A percentile compares a stretch with the other conserved stretches of the same genome.
phyloP scores from a whole-genome alignment of 92 coral and sea anemone species.

The Umimayanthus chanpuru region DNA sequence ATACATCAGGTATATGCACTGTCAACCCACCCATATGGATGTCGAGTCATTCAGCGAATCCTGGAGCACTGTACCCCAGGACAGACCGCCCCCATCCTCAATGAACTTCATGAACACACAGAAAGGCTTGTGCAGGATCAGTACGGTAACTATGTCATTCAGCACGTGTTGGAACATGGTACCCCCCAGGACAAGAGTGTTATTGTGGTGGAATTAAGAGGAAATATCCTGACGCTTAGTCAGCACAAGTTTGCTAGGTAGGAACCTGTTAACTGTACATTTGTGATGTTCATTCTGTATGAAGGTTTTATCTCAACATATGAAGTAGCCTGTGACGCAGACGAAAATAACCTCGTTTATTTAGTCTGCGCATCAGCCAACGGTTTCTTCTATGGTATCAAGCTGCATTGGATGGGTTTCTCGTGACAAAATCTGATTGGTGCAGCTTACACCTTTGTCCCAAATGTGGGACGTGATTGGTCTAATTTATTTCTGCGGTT shows the following conservation, averaged over 20 bases:
- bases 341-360: too few species aligned
- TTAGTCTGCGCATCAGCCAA: too few species aligned
- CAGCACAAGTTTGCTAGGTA: constrained; percentile 99
- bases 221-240: constrained; percentile 83
- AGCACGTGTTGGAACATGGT: constrained; percentile 97
- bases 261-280: background rate
- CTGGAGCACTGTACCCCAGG: constrained; percentile 93
- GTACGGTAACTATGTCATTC: constrained; percentile 98
- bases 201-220: constrained; percentile 91
- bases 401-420: too few species aligned
- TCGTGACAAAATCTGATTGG: too few species aligned
- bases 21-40: constrained; percentile 98
- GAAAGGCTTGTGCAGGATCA: constrained; percentile 98
- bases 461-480: too few species aligned
- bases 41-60: constrained; percentile 97
- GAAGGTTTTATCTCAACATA: background rate
- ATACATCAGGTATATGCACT: constrained; percentile 78
- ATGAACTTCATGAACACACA: constrained; percentile 89
- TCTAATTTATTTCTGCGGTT: too few species aligned
- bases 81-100: constrained; percentile 87
- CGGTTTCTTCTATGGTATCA: too few species aligned
- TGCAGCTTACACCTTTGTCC: too few species aligned
- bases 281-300: background rate
- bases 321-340: too few species aligned
- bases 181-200: constrained; percentile 92